Percentiles rank a stretch among this genome's conserved stretches.
Evolutionary conservation across 2,888 invertebrate genomes (phyloP).

Genomic region (Marronus borbonicus): DNA sequence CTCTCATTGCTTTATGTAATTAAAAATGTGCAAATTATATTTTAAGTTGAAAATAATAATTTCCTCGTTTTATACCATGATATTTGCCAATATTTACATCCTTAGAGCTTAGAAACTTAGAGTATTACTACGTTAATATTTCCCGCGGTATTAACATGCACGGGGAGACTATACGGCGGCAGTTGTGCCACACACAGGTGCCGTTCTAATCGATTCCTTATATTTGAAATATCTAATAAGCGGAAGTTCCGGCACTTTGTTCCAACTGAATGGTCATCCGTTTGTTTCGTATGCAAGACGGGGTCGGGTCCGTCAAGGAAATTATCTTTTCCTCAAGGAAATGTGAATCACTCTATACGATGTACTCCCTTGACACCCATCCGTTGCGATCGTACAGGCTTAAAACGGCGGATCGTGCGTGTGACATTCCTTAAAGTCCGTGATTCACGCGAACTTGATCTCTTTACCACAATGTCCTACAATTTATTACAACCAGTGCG

Average conservation of each 20-base stretch:
- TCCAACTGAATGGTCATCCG: slow-evolving; percentile 22
- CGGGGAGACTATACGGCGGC: too few species aligned
- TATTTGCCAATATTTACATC: too few species aligned
- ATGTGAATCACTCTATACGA: slow-evolving; percentile 32
- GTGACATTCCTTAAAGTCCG: slow-evolving; percentile 6
- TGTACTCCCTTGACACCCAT: slow-evolving; percentile 44
- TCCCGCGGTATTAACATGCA: too few species aligned
- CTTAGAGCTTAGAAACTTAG: too few species aligned
- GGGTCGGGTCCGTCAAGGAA: slow-evolving; percentile 22
- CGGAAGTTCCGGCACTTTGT: slow-evolving; percentile 38
- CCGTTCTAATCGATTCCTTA: neutral
- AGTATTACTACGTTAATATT: too few species aligned
- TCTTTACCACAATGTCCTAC: slow-evolving; percentile 5
- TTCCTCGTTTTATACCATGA: too few species aligned
- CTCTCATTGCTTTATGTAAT: too few species aligned
- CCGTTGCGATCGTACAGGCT: slow-evolving; percentile 8
- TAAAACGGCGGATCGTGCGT: neutral
- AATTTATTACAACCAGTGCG: too few species aligned
- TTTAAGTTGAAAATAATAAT: too few species aligned
- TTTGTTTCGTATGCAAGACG: slow-evolving; percentile 27
- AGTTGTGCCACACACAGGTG: neutral
- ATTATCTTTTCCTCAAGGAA: slow-evolving; percentile 45
- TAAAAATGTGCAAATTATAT: too few species aligned
- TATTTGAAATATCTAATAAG: slow-evolving; percentile 30
- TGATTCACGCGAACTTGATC: slow-evolving; percentile 31